Evolutionary conservation across 2,113 vertebrate species (phyloP), one percentile per base, ranked within the genome.

Genomic region (Leptobrachium ailaonicum): DNA sequence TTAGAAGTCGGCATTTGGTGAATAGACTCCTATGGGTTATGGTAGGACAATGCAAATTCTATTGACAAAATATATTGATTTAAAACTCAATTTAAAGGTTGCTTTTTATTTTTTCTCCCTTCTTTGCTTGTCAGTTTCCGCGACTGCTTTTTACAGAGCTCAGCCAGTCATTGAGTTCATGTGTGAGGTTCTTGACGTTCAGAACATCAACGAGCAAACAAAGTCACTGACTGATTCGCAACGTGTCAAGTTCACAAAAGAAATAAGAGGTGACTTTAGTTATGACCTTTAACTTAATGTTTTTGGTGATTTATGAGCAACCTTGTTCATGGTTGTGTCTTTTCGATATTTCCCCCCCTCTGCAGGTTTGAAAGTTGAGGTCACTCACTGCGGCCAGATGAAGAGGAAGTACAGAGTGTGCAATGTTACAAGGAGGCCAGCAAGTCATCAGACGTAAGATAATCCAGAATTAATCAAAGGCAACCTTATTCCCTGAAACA

Each of bases 191-290:
- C 89, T 99, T 84, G 98, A 99, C 81, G 97, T 99, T 83, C 97
- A 98, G 89, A 99, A 96, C 90, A 98, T 99, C 91, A 98, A 97
- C 42, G 98, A 99, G 80, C 98, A 99, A 85, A 97, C 96, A 84
- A 99, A 98, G 86, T 97, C 98, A 42, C 94, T 99, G 75, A 99
- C 97, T 0, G 98, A 99, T 84, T 99, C 97, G 4, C 98, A 99
- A 84, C 96, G 98, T 56, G 98, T 99, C 88, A 99, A 99, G 84
- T 99, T 99, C 94, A 99, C 98, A 89, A 99, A 99, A 96, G 98
- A 99, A 93, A 99, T 99, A 85, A 91, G 97, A 96, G 98, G 98
- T 98, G 84, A 84, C 82, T 83, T 6, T 82, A 1, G 20, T 32
- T 32, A 32, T 32, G 20, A 32, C 20, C 20, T 85, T 66, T 2